Evolutionary conservation across 92 coral and sea anemone genomes (phyloP).

Genomic region (Actinostola sp.): DNA sequence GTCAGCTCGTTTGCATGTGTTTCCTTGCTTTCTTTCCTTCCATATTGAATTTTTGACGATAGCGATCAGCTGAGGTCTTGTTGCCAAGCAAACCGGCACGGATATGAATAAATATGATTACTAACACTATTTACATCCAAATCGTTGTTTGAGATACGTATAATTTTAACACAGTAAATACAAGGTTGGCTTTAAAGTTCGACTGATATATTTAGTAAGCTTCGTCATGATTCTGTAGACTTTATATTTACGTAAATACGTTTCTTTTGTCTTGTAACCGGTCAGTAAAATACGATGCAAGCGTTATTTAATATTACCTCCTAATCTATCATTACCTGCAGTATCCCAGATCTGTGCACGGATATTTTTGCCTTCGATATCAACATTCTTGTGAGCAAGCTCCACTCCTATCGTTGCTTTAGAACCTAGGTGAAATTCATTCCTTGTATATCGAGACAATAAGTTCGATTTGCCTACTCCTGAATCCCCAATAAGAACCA

Average conservation of each 20-base stretch:
- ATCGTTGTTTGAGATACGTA: too few relatives aligned
- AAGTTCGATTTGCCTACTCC: constrained; percentile 97
- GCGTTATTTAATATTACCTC: background rate
- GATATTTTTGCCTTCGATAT: constrained; percentile 77
- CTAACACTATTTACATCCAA: too few relatives aligned
- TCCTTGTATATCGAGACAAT: constrained; percentile 94
- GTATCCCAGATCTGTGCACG: constrained; percentile 99
- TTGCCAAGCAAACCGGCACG: background rate
- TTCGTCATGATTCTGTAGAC: too few relatives aligned
- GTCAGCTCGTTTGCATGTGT: too few relatives aligned
- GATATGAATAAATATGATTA: background rate
- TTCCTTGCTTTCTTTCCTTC: too few relatives aligned
- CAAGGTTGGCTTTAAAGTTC: too few relatives aligned
- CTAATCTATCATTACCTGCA: constrained; percentile 66
- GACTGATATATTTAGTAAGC: too few relatives aligned
- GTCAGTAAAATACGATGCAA: background rate
- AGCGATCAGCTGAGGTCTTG: background rate
- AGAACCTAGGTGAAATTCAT: constrained; percentile 95
- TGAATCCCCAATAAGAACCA: constrained; percentile 85
- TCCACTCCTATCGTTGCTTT: constrained; percentile 99
- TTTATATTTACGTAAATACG: too few relatives aligned
- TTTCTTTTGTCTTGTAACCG: background rate
- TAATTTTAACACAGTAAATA: too few relatives aligned
- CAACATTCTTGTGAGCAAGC: constrained; percentile 91
- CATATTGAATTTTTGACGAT: too few relatives aligned